phyloP scores from a whole-genome alignment of 2,113 vertebrate genomes.

The Origma solitaria region DNA sequence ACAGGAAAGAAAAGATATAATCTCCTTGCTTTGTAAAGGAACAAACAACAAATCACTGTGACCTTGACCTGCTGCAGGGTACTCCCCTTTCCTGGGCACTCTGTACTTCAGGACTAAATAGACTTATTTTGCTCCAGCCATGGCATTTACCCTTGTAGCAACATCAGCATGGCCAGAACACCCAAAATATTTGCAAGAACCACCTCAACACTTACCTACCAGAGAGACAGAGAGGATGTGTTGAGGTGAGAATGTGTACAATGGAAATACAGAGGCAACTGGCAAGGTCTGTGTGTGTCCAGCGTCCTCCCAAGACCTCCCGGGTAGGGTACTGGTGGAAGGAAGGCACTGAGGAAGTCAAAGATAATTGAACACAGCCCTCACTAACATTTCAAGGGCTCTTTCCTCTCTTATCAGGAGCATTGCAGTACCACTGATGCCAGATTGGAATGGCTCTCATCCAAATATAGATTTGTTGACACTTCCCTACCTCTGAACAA shows the following conservation, averaged over 20 bases:
- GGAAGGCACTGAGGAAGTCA: not conserved
- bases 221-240: not conserved
- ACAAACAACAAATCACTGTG: not conserved
- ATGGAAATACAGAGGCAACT: not conserved
- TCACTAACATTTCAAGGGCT: not conserved
- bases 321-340: fast-evolving
- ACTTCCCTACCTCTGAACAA: not conserved
- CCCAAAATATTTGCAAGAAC: not conserved
- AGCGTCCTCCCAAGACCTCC: not conserved
- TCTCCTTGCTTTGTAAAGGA: not conserved
- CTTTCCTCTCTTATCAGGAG: not conserved
- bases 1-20: not conserved
- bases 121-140: not conserved
- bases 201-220: not conserved
- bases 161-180: not conserved
- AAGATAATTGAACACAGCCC: not conserved
- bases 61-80: not conserved
- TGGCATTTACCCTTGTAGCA: not conserved
- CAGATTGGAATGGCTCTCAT: not conserved
- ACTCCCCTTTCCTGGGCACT: not conserved
- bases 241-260: not conserved
- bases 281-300: not conserved
- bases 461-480: not conserved
- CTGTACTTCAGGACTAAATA: not conserved
- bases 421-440: not conserved